Base-by-base conservation (phyloP, 35 echinoderm and acorn worm species). In the Diadema setosum region DNA sequence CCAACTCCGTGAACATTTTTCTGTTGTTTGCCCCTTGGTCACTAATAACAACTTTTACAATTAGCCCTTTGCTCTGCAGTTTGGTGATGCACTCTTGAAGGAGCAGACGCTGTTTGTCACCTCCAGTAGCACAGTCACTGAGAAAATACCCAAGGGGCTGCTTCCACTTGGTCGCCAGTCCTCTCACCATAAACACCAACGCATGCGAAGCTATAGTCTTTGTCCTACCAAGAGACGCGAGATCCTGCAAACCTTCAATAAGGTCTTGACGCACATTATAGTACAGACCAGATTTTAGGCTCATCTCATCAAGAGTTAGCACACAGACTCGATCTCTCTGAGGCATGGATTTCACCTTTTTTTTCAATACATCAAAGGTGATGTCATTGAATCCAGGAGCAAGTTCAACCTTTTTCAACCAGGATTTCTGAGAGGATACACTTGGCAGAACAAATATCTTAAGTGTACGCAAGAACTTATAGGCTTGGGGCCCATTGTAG, bases 91-190 rank as follows among this genome's bases (percentile, higher is more conserved):
- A 87, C n/a, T 73, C 59, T 23, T 73, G 40, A 18, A 87, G 42
- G 5, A 87, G 36, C 11, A 16, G 12, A 12, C 49, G 17, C 29
- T 45, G 49, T 29, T 64, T 87, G 42, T 87, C 43, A 74, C 32
- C 36, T 69, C 41, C 25, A 2, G 65, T 33, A 45, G 61, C 85
- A 43, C 46, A 59, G 8, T 75, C 75, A 5, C 61, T 73, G 3
- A 87, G 49, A 65, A 87, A 87, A 43, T 87, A 87, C 5, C 85
- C 85, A 36, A 87, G 26, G 37, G 63, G 64, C 26, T 87, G 85
- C 65, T 87, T 75, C 85, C 63, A 87, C 15, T 86, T 27, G 27
- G 24, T 42, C 32, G 35, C 7, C 55, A 86, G 15, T 39, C 83
- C 83, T 21, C 83, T 23, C 33, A 86, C 30, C 8, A 86, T 3